These are phyloP conservation scores for Porites divaricata DNA, from an alignment of 92 coral and sea anemone species.

Conservation along the genomic window DNA sequence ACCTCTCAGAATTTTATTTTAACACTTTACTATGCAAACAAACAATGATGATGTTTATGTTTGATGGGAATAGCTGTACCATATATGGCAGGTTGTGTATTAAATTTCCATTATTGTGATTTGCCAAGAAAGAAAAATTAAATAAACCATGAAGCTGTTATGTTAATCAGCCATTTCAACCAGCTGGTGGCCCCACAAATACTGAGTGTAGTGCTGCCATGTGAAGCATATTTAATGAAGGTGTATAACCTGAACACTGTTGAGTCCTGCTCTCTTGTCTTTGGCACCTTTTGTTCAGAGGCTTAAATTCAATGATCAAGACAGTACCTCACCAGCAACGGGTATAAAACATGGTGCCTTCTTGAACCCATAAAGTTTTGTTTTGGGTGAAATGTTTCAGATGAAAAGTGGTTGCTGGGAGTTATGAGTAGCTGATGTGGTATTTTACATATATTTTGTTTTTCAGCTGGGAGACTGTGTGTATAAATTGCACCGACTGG, in stretches of 20 bases:
- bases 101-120: slow-evolving; percentile 49
- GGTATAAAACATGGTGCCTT: not conserved
- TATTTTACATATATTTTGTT: slow-evolving; percentile 25
- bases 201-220: slow-evolving; percentile 9
- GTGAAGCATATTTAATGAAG: slow-evolving; percentile 48
- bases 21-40: slow-evolving; percentile 34
- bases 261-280: slow-evolving; percentile 3
- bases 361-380: not conserved
- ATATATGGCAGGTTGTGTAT: slow-evolving; percentile 56
- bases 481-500: slow-evolving; percentile 78
- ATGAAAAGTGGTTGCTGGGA: slow-evolving; percentile 32
- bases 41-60: slow-evolving; percentile 21
- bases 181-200: slow-evolving; percentile 61
- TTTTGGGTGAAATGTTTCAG: not conserved
- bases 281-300: not conserved
- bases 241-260: slow-evolving; percentile 12
- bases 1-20: slow-evolving; percentile 5
- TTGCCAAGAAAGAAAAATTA: slow-evolving; percentile 57
- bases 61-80: slow-evolving; percentile 32
- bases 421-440: slow-evolving; percentile 22
- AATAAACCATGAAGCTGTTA: slow-evolving; percentile 71
- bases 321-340: not conserved
- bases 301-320: not conserved
- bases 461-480: slow-evolving; percentile 91
- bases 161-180: slow-evolving; percentile 73